Base-by-base conservation (phyloP, 2,113 vertebrate genomes). In the Callipepla squamata region DNA sequence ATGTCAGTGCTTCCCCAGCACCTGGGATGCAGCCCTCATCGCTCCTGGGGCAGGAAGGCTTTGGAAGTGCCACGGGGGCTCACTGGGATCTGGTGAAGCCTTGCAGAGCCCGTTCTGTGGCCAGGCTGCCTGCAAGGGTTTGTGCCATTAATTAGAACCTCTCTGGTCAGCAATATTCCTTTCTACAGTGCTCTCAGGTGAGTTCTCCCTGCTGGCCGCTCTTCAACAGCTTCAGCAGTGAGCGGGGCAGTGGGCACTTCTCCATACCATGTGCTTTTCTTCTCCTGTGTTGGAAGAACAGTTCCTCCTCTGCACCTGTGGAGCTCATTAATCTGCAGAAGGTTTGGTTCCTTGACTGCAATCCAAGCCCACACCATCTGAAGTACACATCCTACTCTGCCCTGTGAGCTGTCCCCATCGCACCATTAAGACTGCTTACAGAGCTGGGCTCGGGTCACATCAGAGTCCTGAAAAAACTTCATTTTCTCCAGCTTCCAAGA, bases 261-360 rank as follows among this genome's bases (percentile, higher is more conserved):
- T 95, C 84, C 94, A 92, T 91, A 79, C 85, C 89, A 80, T 95
- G 93, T 93, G 80, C 75, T 94, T 94, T 95, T 87, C 89, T 93
- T 87, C 92, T 93, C 80, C 89, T 85, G 84, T n/a, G 67, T 62
- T 90, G 28, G 80, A 87, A 92, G 90, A 93, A 87, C 57, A 96
- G 96, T 94, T 95, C 95, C 93, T 96, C 87, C 87, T 91, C 92
- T 85, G 85, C 95, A 96, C 95, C 96, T 96, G 94, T 84, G 82
- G 95, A 96, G 95, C 85, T 89, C 87, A 87, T 96, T 96, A 91
- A 96, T 96, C 94, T 65, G 85, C 84, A 93, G 91, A 94, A 95
- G 87, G 90, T 78, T 96, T 82, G 79, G 79, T 93, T 94, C 85
- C 61, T 90, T 95, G 94, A 93, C 89, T 84, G 79, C 75, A 17